Percentiles rank a stretch among this genome's conserved stretches.
Evolutionary conservation across 1,140 invertebrate species (phyloP).

Genomic region (Cyclina sinensis): DNA sequence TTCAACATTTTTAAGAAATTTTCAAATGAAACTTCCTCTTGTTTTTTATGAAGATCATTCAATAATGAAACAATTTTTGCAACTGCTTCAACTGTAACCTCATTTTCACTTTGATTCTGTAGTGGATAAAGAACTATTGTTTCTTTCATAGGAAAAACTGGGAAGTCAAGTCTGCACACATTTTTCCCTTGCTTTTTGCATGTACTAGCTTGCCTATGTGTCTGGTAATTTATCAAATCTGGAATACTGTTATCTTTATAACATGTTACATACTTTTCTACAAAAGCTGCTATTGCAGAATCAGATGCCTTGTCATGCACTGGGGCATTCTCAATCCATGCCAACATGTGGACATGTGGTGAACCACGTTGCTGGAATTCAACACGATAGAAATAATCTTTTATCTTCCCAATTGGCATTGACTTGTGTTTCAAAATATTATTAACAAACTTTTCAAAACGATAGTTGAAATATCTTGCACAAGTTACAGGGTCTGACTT

Average conservation of each 20-base stretch:
- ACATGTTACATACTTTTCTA: constrained; percentile 43
- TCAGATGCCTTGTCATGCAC: constrained; percentile 45
- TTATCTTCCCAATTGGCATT: constrained; percentile 63
- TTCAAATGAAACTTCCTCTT: no score
- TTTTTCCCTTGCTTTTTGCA: constrained; percentile 49
- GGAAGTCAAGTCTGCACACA: constrained; percentile 66
- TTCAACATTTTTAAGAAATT: no score
- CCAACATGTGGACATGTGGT: constrained; percentile 85
- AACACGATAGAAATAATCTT: constrained; percentile 79
- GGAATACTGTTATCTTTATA: neutral
- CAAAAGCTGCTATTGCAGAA: constrained; percentile 16
- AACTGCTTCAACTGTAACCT: no score
- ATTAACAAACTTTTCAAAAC: constrained; percentile 33
- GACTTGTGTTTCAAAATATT: constrained; percentile 21
- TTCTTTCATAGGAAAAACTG: constrained; percentile 55
- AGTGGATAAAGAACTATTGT: constrained; percentile 52
- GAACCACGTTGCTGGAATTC: constrained; percentile 87
- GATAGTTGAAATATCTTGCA: neutral
- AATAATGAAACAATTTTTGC: no score
- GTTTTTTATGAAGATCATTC: no score
- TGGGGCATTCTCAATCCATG: constrained; percentile 84
- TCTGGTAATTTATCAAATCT: neutral
- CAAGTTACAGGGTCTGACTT: constrained; percentile 56
- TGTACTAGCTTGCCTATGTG: constrained; percentile 69
- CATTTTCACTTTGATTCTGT: neutral